Conservation (phyloP, 1,140 invertebrate species). For the Macrobrachium nipponense region DNA sequence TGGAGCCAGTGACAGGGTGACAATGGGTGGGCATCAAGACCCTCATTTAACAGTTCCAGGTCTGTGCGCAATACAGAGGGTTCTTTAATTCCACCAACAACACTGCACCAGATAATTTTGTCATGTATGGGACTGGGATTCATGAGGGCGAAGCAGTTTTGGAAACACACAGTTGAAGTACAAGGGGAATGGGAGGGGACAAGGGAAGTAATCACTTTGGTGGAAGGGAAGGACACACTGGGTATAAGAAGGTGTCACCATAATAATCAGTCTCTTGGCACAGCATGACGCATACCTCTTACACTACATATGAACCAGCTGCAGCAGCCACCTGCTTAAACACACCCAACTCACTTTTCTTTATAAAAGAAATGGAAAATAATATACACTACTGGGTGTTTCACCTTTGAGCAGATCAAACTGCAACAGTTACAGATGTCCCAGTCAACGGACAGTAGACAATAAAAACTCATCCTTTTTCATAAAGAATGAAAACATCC, state of each 20-base stretch:
- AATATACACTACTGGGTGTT: not conserved
- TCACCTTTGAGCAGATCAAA: conserved; percentile 11
- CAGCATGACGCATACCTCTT: conserved; percentile 23
- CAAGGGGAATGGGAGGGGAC: conserved; percentile 5
- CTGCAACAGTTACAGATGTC: conserved; percentile 24
- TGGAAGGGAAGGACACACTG: conserved; percentile 19
- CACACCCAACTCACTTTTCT: conserved; percentile 42
- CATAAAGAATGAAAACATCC: too few species aligned
- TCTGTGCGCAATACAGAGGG: conserved; percentile 13
- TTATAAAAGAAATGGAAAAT: conserved; percentile 1
- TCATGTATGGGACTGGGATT: conserved; percentile 18
- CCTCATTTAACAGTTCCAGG: conserved; percentile 22
- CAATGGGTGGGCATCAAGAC: conserved; percentile 10
- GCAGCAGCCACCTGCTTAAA: conserved; percentile 4
- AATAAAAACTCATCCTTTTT: not conserved
- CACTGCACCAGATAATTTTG: conserved; percentile 5
- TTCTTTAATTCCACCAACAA: not conserved
- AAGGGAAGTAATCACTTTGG: not conserved
- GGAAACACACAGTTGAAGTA: not conserved
- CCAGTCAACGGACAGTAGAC: not conserved
- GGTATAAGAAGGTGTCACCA: conserved; percentile 32
- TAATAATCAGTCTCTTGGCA: conserved; percentile 34
- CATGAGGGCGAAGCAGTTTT: not conserved
- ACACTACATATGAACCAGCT: conserved; percentile 1
- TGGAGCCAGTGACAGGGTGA: conserved; percentile 10